Base-by-base conservation (phyloP, 2,888 invertebrate genomes). In the Thyatira batis region DNA sequence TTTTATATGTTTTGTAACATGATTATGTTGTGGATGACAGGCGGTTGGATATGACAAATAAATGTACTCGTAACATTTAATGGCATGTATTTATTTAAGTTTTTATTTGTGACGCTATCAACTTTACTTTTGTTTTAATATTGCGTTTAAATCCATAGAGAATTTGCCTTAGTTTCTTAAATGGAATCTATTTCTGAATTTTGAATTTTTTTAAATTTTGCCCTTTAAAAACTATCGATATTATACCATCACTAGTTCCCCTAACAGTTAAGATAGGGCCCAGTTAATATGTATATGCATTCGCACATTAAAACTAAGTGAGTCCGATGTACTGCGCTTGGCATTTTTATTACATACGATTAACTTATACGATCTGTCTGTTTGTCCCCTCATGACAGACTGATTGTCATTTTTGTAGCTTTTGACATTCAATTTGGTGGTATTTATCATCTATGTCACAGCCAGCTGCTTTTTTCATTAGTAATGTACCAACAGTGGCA, bases 361-460 rank as follows among this genome's bases (percentile, higher is more conserved):
- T 45, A 64, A n/a, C n/a, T n/a, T n/a, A n/a, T n/a, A n/a, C n/a
- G n/a, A n/a, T 64, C 49, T 50, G 48, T 20, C 43, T 20, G 50
- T 51, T 52, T 51, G 55, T 55, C 48, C 50, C 53, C 49, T 54
- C 8, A 50, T 58, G 54, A 61, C 56, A 57, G 33, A 55, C 57
- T 63, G 57, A 63, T 63, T 62, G 54, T 49, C 58, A 57, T 55
- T 64, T 58, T 64, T 64, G 58, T 51, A 30, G 55, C 48, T 56
- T 63, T 63, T 56, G 58, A 64, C 65, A 57, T 61, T 61, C 54
- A 52, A 64, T 58, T 61, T 64, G 44, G 49, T 53, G 53, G 61
- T 48, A 57, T 55, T 55, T 51, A 53, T 55, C 51, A 20, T 33
- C 13, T 17, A 57, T 57, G 30, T 0, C 13, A 25, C 39, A 20